Base-by-base conservation (phyloP, 2,113 vertebrate species). In the Athene noctua region DNA sequence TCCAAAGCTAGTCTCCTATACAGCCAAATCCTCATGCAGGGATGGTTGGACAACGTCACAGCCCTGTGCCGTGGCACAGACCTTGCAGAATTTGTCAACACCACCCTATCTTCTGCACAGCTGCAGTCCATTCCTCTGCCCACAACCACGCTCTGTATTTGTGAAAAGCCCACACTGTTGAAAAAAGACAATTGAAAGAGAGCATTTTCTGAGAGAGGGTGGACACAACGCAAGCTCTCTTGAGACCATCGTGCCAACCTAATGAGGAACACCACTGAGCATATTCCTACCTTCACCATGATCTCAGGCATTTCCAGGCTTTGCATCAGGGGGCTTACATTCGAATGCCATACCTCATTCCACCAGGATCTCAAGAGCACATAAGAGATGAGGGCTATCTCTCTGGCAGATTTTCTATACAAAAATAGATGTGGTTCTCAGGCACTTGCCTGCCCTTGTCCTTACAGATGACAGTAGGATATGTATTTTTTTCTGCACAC, bases 401-500 rank as follows among this genome's bases (percentile, higher is more conserved):
- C 70, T 92, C 52, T 57, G 61, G 42, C 30, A 91, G 30, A 49
- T 78, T 92, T 88, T 92, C 89, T 44, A 5, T 49, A 34, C 19
- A 62, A 65, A 87, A 90, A 80, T 49, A 81, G 19, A 67, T 36
- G 25, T 2, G 3, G 40, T 40, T 93, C 88, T 93, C 32, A 67
- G 52, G 23, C 18, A 36, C 21, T 85, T 80, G 27, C 40, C 61
- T 67, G 22, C 61, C n/a, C 40, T 94, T 77, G 11, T 61, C 57
- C 86, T 92, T 92, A 77, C 25, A 51, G 71, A 59, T 3, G 6
- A 58, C 55, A 94, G 73, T 7, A 77, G 34, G 46, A 36, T 65
- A 29, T 0, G 0, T n/a, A 26, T 20, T 75, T 85, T 57, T 82
- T 66, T 51, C 71, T 68, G 36, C 1, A 0, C 36, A 11, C 13